Base-by-base conservation (phyloP, 2,797 vertebrate genomes). In the Thripadectes ignobilis region DNA sequence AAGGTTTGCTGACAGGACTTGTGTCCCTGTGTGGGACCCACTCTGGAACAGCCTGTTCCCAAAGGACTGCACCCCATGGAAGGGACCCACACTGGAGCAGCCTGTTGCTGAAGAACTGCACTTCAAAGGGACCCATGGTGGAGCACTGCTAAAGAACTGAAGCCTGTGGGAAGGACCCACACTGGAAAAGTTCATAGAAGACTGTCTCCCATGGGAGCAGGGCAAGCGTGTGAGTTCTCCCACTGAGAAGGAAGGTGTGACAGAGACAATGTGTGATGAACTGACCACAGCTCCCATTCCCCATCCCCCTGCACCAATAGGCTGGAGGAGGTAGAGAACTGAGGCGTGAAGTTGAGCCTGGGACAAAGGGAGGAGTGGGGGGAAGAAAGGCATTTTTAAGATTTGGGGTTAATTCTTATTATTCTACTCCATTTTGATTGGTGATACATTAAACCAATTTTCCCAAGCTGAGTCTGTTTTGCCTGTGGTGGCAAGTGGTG, bases 261-360 rank as follows among this genome's bases (percentile, higher is more conserved):
- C 6, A 17, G 30, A 46, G 23, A n/a, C 41, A 45, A 12, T 1
- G 1, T 7, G 6, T 34, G 48, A 19, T 22, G 21, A 54, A 54
- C 13, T 27, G 14, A 39, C 32, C 4, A 0, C 14, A 49, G 14
- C 6, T 24, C 30, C 24, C 6, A 4, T 51, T 61, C 12, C 48
- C 14, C 2, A 2, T 41, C 8, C n/a, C 51, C 20, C 43, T 51
- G 20, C 2, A 2, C 14, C 0, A 0, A 27, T 26, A 9, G 11
- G 6, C 30, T 27, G 9, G 17, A 41, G 10, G 7, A 54, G 11
- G 6, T 4, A 38, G 76, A 72, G 34, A 59, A 55, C 13, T 29
- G 0, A 0, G 45, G 49, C 26, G 8, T 12, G 3, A 19, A 6
- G 3, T 7, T n/a, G 32, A 81, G 36, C 29, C 6, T 9, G 6